Conservation (phyloP, 1,140 invertebrate species). For the Gryon sp. region DNA sequence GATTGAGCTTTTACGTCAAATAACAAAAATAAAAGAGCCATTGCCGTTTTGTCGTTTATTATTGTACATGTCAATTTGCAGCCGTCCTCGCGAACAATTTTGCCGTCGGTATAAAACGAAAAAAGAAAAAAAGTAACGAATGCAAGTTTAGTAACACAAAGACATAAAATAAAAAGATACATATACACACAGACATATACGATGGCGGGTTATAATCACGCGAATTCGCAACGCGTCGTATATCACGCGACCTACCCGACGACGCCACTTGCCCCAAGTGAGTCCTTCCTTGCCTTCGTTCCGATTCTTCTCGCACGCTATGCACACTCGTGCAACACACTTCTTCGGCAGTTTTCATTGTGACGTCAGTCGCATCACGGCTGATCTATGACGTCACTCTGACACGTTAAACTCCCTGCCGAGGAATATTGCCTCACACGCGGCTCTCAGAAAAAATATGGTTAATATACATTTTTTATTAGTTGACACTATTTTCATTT, state of each 20-base stretch:
- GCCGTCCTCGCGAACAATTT: constrained; percentile 19
- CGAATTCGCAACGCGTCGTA: constrained; percentile 72
- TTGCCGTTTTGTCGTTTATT: not conserved
- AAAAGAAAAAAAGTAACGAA: not conserved
- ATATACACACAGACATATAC: too few relatives aligned
- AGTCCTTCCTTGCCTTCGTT: constrained; percentile 65
- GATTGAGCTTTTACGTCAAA: too few relatives aligned
- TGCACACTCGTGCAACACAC: constrained; percentile 38
- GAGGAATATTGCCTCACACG: constrained; percentile 26
- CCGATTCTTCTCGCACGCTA: constrained; percentile 52
- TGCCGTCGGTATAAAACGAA: not conserved
- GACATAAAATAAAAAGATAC: constrained; percentile 8
- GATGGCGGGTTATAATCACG: constrained; percentile 78
- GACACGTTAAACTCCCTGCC: constrained; percentile 26
- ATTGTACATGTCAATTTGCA: constrained; percentile 36
- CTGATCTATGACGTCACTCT: constrained; percentile 56
- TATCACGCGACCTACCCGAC: constrained; percentile 79
- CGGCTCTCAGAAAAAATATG: too few relatives aligned
- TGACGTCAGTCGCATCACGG: constrained; percentile 46
- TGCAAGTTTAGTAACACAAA: not conserved
- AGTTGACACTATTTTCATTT: not conserved
- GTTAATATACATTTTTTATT: constrained; percentile 3
- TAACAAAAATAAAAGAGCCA: too few relatives aligned
- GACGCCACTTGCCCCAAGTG: constrained; percentile 77
- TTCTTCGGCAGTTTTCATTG: constrained; percentile 43